These are phyloP conservation scores for Opisthocomus hoazin DNA, from an alignment of 2,113 vertebrate genomes.

Conservation along the genomic window DNA sequence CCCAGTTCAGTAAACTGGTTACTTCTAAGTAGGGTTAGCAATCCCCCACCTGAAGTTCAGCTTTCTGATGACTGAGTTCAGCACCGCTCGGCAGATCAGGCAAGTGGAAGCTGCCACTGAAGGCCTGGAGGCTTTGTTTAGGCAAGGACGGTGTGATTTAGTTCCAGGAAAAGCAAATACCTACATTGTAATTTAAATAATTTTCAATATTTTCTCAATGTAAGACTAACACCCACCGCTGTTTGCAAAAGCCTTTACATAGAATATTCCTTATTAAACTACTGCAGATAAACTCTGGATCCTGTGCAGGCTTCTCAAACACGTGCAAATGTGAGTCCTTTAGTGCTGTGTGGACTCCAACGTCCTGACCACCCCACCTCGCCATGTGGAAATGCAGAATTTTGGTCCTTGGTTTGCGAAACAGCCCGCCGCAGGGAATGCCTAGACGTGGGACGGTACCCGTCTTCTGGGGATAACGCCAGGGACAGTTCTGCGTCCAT, in stretches of 20 bases:
- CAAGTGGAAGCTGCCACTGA: neutral
- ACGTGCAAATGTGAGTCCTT: neutral
- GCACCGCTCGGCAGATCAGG: neutral
- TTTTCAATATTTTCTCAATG: neutral
- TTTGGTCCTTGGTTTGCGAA: neutral
- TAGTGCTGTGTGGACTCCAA: accelerated
- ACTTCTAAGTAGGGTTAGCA: neutral
- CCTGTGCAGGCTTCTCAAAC: neutral
- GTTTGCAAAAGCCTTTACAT: neutral
- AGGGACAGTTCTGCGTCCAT: too few relatives aligned
- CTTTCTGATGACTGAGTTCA: neutral
- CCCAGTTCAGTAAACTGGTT: too few relatives aligned
- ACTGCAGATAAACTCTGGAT: neutral
- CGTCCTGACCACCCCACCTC: accelerated
- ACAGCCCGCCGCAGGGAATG: neutral
- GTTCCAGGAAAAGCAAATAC: neutral
- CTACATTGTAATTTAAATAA: neutral
- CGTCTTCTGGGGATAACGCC: neutral
- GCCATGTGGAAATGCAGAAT: neutral
- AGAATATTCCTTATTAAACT: neutral
- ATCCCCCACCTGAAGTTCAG: neutral
- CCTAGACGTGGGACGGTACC: accelerated
- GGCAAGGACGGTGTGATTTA: neutral
- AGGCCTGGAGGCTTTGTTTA: neutral
- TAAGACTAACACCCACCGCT: neutral